Percentiles rank a stretch among this genome's conserved stretches.
Conservation (phyloP, 2,797 vertebrate species). For the Distichodus sexfasciatus region DNA sequence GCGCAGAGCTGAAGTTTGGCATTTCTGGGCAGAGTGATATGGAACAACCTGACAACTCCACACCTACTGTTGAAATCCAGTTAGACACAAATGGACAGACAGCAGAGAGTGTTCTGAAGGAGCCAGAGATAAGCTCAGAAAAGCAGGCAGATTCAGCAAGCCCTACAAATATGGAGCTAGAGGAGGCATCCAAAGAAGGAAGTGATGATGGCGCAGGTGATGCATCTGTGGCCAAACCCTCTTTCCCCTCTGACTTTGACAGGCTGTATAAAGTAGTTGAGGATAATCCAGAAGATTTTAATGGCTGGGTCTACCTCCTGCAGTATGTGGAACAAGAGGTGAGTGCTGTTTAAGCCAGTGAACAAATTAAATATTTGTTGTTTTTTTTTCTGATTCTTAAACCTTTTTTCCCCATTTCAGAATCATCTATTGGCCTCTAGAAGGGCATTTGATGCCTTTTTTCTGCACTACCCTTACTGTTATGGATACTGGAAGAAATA, state of each 20-base stretch:
- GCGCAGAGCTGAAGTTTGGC: neutral
- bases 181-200: slow-evolving; percentile 75
- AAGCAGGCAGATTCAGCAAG: slow-evolving; percentile 67
- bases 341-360: slow-evolving; percentile 44
- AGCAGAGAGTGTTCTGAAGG: slow-evolving; percentile 26
- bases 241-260: slow-evolving; percentile 87
- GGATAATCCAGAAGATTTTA: slow-evolving; percentile 94
- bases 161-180: slow-evolving; percentile 75
- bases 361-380: neutral
- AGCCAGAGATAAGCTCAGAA: slow-evolving; percentile 6
- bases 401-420: slow-evolving; percentile 59
- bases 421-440: slow-evolving; percentile 85
- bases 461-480: slow-evolving; percentile 94
- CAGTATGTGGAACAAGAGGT: slow-evolving; percentile 98
- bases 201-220: slow-evolving; percentile 60
- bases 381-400: neutral
- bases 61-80: neutral
- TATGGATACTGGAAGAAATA: slow-evolving; percentile 99
- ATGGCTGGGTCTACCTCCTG: slow-evolving; percentile 94
- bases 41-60: neutral
- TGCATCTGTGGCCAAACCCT: slow-evolving; percentile 59
- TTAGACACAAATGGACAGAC: slow-evolving; percentile 73
- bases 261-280: slow-evolving; percentile 90
- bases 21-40: neutral
- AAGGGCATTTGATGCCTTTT: slow-evolving; percentile 91